Conservation (phyloP, 2,888 invertebrate species). For the Hesperia comma region DNA sequence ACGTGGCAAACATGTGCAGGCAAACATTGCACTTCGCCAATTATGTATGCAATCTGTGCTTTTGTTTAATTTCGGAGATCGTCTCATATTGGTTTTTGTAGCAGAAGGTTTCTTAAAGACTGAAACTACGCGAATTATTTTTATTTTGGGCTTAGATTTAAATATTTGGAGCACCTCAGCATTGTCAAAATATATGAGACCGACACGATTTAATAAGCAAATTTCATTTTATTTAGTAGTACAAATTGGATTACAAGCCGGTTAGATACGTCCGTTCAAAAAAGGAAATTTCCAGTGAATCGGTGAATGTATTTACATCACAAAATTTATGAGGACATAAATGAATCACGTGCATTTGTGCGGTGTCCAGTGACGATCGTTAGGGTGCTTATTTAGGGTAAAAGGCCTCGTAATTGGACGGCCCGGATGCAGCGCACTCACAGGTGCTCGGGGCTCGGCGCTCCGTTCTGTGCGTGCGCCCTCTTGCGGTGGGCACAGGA, state of each 20-base stretch:
- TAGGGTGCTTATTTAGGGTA: slow-evolving; percentile 71
- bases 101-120: not conserved
- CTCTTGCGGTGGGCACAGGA: slow-evolving; percentile 68
- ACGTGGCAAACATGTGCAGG: slow-evolving; percentile 21
- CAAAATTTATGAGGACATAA: slow-evolving; percentile 52
- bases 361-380: slow-evolving; percentile 65
- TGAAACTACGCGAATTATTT: not conserved
- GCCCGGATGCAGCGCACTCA: slow-evolving; percentile 70
- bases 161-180: not conserved
- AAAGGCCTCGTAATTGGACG: slow-evolving; percentile 72
- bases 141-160: not conserved
- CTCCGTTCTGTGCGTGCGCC: slow-evolving; percentile 62
- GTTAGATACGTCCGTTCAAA: not conserved
- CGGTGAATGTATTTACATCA: slow-evolving; percentile 26
- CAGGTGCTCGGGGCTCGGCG: slow-evolving; percentile 65
- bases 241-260: not conserved
- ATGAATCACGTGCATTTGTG: slow-evolving; percentile 58
- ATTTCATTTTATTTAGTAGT: not conserved
- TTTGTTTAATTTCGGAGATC: not conserved
- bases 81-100: not conserved
- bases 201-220: too few relatives aligned
- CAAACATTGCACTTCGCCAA: slow-evolving; percentile 17
- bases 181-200: too few relatives aligned
- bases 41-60: not conserved
- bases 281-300: slow-evolving; percentile 10